Conservation (phyloP, 2,113 vertebrate species). For the Plectropomus leopardus region DNA sequence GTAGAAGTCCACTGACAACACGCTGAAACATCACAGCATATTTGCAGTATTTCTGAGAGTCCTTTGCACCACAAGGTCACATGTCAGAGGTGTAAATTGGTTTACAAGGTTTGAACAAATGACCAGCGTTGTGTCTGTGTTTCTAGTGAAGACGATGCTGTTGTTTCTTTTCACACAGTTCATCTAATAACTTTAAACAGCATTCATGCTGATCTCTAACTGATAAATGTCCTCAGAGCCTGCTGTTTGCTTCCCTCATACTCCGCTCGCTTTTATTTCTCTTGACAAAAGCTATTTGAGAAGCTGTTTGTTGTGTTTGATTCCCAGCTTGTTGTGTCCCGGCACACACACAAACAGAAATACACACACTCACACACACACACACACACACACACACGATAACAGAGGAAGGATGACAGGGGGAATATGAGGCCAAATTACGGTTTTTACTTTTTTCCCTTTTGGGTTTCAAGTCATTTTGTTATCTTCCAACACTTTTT, state of each 20-base stretch:
- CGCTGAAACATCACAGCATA: too few relatives aligned
- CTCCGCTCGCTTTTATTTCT: not conserved
- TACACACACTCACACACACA: not conserved
- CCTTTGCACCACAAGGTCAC: not conserved
- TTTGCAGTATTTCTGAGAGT: not conserved
- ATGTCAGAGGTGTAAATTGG: too few relatives aligned
- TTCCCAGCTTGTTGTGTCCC: not conserved
- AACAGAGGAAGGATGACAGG: conserved; percentile 3
- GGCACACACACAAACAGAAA: not conserved
- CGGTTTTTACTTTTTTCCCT: not conserved
- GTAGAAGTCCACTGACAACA: too few relatives aligned
- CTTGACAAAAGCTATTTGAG: conserved; percentile 8
- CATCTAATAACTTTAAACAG: not conserved
- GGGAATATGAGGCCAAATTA: conserved; percentile 27
- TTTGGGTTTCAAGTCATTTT: not conserved
- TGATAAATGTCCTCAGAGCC: not conserved
- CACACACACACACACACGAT: not conserved
- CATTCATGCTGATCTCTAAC: not conserved
- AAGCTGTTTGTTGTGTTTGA: conserved; percentile 6
- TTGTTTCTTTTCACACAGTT: not conserved
- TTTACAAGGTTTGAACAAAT: too few relatives aligned
- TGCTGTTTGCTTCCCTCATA: not conserved
- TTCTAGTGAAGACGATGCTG: not conserved
- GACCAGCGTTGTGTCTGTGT: not conserved
- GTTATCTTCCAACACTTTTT: not conserved